Evolutionary conservation across 2,888 invertebrate genomes (phyloP).

Genomic region (Diaprepes abbreviatus): DNA sequence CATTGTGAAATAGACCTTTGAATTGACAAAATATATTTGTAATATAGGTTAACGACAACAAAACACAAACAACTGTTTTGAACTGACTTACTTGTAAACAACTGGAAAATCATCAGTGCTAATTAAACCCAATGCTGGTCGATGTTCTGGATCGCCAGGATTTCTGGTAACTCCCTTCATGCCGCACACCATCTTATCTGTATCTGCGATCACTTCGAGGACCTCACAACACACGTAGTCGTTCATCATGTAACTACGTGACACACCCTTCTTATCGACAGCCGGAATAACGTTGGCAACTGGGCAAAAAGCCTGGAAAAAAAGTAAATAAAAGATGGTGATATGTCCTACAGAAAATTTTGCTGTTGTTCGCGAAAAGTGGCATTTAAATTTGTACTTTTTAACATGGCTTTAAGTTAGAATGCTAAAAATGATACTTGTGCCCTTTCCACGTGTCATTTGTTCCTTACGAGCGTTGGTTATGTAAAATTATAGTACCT

Average conservation of each 20-base stretch:
- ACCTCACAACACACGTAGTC: slow-evolving; percentile 92
- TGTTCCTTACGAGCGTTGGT: too few relatives aligned
- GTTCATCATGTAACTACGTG: slow-evolving; percentile 84
- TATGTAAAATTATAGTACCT: too few relatives aligned
- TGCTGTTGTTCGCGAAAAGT: too few relatives aligned
- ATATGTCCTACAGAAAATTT: too few relatives aligned
- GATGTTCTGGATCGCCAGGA: slow-evolving; percentile 78
- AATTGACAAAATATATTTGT: slow-evolving; percentile 25
- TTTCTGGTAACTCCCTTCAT: slow-evolving; percentile 84
- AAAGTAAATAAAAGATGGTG: neutral
- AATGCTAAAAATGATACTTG: too few relatives aligned
- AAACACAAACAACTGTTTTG: neutral
- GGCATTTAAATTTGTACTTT: too few relatives aligned
- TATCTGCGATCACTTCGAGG: slow-evolving; percentile 87
- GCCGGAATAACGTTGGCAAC: slow-evolving; percentile 81
- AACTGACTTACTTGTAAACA: slow-evolving; percentile 83
- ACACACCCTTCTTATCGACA: slow-evolving; percentile 83
- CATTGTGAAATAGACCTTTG: neutral
- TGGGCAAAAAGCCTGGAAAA: slow-evolving; percentile 75
- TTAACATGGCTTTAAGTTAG: too few relatives aligned
- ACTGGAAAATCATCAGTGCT: slow-evolving; percentile 85
- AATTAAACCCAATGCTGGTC: slow-evolving; percentile 85
- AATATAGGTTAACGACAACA: neutral
- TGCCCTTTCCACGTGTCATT: too few relatives aligned
- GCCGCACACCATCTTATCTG: slow-evolving; percentile 89